Percentiles rank a stretch among this genome's conserved stretches.
phyloP scores from a whole-genome alignment of 2,888 invertebrate species.

The Lordiphosa andalusiaca region DNA sequence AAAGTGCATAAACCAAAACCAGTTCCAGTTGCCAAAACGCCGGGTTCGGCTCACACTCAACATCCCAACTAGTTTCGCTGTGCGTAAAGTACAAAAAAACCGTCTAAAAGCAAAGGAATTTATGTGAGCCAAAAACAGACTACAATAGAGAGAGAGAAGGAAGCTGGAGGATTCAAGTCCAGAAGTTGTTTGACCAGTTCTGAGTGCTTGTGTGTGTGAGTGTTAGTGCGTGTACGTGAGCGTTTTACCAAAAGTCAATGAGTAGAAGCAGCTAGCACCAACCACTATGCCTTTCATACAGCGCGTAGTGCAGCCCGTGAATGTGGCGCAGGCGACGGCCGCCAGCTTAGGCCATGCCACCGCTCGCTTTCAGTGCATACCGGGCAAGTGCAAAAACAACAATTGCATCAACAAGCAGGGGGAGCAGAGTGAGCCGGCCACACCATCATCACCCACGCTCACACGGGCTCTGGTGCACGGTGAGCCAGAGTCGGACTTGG shows the following conservation, averaged over 20 bases:
- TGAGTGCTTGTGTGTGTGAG: constrained; percentile 12
- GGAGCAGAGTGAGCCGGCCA: constrained; percentile 40
- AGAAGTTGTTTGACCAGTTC: constrained; percentile 73
- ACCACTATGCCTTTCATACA: constrained; percentile 90
- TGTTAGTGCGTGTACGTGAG: constrained; percentile 11
- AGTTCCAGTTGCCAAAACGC: constrained; percentile 26
- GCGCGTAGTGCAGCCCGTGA: constrained; percentile 90
- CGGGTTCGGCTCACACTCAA: constrained; percentile 55
- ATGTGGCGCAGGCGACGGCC: constrained; percentile 84
- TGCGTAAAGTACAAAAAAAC: constrained; percentile 28
- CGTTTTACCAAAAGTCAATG: constrained; percentile 19
- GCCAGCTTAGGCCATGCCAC: constrained; percentile 57
- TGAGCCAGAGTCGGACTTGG: constrained; percentile 47
- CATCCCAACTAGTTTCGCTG: constrained; percentile 59
- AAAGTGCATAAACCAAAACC: constrained; percentile 51
- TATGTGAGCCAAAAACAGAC: constrained; percentile 48
- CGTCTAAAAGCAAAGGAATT: constrained; percentile 55
- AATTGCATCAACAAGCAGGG: constrained; percentile 75
- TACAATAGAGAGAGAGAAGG: constrained; percentile 55
- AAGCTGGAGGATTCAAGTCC: constrained; percentile 58
- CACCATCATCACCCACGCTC: constrained; percentile 18
- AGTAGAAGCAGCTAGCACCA: constrained; percentile 33
- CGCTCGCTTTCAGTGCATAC: constrained; percentile 66
- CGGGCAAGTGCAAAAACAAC: constrained; percentile 76
- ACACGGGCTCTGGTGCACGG: constrained; percentile 53